Conservation (phyloP, 2,797 vertebrate genomes). For the Hydrocynus forskahlii region DNA sequence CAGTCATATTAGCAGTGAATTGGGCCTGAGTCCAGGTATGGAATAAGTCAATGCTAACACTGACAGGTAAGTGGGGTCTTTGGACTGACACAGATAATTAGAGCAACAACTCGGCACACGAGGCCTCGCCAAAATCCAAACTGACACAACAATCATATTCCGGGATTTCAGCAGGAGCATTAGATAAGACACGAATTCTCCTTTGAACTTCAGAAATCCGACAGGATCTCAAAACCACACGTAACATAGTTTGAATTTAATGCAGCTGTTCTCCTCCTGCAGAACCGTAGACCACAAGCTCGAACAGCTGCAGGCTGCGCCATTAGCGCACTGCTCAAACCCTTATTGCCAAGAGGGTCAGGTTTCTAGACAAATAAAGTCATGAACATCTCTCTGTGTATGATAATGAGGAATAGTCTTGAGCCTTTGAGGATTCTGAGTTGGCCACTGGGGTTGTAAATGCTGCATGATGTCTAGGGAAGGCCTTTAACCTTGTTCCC, state of each 20-base stretch:
- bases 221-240: neutral
- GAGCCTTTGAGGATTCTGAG: constrained; percentile 46
- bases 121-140: neutral
- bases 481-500: constrained; percentile 28
- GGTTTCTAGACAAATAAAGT: constrained; percentile 23
- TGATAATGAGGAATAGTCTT: constrained; percentile 34
- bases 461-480: constrained; percentile 53
- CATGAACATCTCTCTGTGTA: constrained; percentile 17
- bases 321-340: neutral
- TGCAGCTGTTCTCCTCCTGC: neutral
- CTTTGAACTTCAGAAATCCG: constrained; percentile 13
- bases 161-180: neutral
- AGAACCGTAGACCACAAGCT: neutral
- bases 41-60: constrained; percentile 40
- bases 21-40: constrained; percentile 49
- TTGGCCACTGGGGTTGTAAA: constrained; percentile 45
- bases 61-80: constrained; percentile 46
- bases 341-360: constrained; percentile 16
- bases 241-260: neutral
- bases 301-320: neutral
- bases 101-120: neutral
- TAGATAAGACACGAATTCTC: constrained; percentile 22
- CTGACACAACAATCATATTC: constrained; percentile 12
- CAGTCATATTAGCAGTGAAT: constrained; percentile 67
- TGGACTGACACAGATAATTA: constrained; percentile 48